Conservation (phyloP, 2,797 vertebrate genomes). For the Enteromius radiatus region DNA sequence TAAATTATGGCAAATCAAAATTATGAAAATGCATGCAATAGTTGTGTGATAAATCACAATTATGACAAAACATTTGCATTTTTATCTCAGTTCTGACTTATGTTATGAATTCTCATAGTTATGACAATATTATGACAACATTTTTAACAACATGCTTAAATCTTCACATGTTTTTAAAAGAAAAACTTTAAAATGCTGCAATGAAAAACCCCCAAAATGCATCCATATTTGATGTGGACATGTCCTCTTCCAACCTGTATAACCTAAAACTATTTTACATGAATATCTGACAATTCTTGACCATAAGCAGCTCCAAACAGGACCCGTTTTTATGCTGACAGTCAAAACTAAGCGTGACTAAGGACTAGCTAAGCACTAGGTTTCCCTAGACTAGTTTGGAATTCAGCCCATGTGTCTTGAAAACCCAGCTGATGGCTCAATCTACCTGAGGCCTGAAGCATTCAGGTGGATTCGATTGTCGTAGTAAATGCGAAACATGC, state of each 20-base stretch:
- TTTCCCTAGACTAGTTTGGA: neutral
- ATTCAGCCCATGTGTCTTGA: neutral
- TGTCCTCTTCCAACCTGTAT: neutral
- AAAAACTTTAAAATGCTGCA: too few species aligned
- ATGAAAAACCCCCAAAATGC: too few species aligned
- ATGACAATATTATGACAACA: too few species aligned
- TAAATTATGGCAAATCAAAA: neutral
- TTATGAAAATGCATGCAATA: neutral
- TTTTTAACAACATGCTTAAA: too few species aligned
- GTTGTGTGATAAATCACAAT: neutral
- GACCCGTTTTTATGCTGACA: neutral
- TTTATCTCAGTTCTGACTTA: too few species aligned
- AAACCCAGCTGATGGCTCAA: constrained; percentile 8
- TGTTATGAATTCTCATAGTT: too few species aligned
- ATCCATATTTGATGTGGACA: neutral
- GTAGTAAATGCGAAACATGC: constrained; percentile 9
- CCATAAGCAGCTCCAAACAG: neutral
- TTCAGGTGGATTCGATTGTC: constrained; percentile 20
- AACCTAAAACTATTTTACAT: neutral
- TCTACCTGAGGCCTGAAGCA: constrained; percentile 9
- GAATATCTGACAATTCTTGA: neutral
- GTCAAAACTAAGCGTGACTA: neutral
- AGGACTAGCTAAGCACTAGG: neutral
- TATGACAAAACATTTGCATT: too few species aligned
- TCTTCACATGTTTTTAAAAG: too few species aligned